Percentiles rank a stretch among this genome's conserved stretches.
Conservation (phyloP, 2,888 invertebrate genomes). For the Amblyjoppa fuscipennis region DNA sequence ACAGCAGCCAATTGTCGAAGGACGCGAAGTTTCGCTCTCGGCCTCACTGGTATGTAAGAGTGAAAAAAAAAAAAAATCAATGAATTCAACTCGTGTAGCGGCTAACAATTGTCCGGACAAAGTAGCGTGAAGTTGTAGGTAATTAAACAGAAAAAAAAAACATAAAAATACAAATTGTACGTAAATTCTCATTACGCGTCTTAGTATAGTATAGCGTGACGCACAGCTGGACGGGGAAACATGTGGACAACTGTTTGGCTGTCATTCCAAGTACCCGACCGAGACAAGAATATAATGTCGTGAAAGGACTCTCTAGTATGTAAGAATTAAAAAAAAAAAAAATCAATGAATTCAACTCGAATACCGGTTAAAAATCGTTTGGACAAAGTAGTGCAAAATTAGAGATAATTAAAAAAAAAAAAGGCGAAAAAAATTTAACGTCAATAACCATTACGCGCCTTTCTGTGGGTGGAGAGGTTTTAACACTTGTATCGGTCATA, state of each 20-base stretch:
- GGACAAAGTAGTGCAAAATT: too few relatives aligned
- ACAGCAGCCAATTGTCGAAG: slow-evolving; percentile 12
- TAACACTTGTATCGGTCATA: too few relatives aligned
- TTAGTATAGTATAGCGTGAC: too few relatives aligned
- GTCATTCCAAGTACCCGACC: too few relatives aligned
- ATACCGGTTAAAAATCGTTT: too few relatives aligned
- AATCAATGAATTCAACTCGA: too few relatives aligned
- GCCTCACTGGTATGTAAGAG: background rate
- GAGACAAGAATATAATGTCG: background rate
- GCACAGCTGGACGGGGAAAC: too few relatives aligned
- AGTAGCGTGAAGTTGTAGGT: background rate
- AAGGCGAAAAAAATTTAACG: background rate
- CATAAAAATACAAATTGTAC: background rate
- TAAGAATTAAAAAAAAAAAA: too few relatives aligned
- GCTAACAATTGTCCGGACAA: background rate
- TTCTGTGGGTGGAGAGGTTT: too few relatives aligned
- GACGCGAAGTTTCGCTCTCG: background rate
- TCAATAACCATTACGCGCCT: too few relatives aligned
- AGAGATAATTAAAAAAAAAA: background rate
- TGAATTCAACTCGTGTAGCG: background rate
- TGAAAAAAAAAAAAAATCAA: background rate
- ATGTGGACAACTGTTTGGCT: too few relatives aligned
- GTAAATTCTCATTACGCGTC: background rate
- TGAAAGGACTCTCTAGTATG: too few relatives aligned
- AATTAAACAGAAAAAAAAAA: background rate